phyloP scores from a whole-genome alignment of 2,113 vertebrate species.

The Electrona antarctica region DNA sequence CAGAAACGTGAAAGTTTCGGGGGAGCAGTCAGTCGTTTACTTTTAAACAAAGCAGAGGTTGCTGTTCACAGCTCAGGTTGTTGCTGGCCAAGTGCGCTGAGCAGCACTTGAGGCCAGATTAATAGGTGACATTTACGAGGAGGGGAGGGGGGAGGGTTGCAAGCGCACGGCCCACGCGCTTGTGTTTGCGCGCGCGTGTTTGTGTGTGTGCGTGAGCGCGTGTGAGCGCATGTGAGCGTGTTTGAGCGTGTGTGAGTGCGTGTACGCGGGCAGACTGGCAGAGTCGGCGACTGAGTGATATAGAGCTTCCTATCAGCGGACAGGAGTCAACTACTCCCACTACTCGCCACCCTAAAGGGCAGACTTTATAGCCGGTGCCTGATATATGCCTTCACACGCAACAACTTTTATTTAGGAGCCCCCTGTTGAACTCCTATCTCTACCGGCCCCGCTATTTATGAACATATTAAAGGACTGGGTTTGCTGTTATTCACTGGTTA shows the following conservation, averaged over 20 bases:
- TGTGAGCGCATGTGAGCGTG: conserved; percentile 29
- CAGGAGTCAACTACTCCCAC: conserved; percentile 81
- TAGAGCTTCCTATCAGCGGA: conserved; percentile 75
- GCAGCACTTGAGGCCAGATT: conserved; percentile 78
- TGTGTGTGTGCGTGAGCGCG: conserved; percentile 32
- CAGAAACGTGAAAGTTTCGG: no score
- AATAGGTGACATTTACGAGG: conserved; percentile 81
- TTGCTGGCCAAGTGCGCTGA: conserved; percentile 66
- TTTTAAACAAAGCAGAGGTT: conserved; percentile 8
- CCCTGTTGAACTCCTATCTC: conserved; percentile 61
- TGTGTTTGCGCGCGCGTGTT: conserved; percentile 2
- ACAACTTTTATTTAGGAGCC: conserved; percentile 79
- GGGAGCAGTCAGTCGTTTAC: no score
- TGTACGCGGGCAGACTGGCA: conserved; percentile 62
- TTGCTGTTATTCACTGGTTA: conserved; percentile 68
- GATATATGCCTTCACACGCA: conserved; percentile 72
- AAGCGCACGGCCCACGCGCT: neutral
- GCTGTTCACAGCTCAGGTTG: conserved; percentile 33
- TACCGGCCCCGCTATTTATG: conserved; percentile 69
- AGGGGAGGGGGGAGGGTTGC: conserved; percentile 36
- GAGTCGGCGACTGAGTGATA: conserved; percentile 73
- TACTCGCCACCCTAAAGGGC: conserved; percentile 78
- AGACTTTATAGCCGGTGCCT: conserved; percentile 75
- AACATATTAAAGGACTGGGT: conserved; percentile 75
- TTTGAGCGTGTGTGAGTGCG: conserved; percentile 45